Evolutionary conservation across 92 coral and sea anemone species (phyloP).

Genomic region (Porites cylindrica): DNA sequence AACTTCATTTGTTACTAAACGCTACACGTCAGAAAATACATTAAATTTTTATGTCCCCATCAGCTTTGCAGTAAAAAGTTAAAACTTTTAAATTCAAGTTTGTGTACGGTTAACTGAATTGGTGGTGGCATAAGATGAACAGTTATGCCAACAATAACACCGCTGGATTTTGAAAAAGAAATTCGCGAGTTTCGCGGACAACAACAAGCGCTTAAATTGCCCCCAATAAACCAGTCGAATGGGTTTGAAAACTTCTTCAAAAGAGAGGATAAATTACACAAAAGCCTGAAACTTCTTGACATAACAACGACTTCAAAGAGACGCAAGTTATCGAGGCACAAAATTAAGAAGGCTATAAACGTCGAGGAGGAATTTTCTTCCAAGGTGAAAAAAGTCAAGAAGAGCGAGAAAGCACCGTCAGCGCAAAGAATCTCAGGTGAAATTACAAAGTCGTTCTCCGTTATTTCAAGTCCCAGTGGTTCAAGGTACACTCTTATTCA

Average conservation of each 20-base stretch:
- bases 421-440: neutral
- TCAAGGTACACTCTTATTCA: constrained; percentile 15
- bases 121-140: neutral
- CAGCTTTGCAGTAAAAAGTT: no score
- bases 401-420: neutral
- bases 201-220: neutral
- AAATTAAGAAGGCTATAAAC: constrained; percentile 3
- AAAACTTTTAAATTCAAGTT: neutral
- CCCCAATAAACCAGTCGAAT: constrained; percentile 8
- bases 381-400: constrained; percentile 7
- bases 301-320: neutral
- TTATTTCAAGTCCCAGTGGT: constrained; percentile 18
- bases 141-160: constrained; percentile 22
- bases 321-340: neutral
- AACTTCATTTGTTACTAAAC: neutral
- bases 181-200: neutral
- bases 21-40: neutral
- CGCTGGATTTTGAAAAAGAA: constrained; percentile 24
- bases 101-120: neutral
- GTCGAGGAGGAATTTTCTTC: neutral
- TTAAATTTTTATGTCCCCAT: no score
- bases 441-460: constrained; percentile 16
- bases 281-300: neutral
- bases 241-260: neutral
- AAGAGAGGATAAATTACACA: neutral